Base-by-base conservation (phyloP, 2,888 invertebrate species). In the Sabatieria punctata region DNA sequence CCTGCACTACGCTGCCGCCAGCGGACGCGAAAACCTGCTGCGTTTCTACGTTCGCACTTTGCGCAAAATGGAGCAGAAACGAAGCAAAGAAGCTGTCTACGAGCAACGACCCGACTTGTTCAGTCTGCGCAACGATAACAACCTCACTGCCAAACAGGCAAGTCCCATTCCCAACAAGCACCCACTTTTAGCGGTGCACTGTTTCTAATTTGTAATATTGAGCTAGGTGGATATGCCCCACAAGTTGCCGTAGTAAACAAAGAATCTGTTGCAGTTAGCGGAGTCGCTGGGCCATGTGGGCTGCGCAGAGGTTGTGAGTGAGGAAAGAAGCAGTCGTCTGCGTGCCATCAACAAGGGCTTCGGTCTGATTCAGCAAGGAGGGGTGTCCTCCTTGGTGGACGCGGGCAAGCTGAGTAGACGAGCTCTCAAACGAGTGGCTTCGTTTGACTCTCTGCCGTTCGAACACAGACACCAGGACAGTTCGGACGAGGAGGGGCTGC, bases 331-430 rank as follows among this genome's bases (percentile, higher is more conserved):
- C 13, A 22, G 41, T 8, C 41, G 41, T 15, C 38, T 38, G 38
- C 11, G 19, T n/a, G 38, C 13, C 8, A 15, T 38, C n/a, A 11
- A 18, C 38, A 38, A 38, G 19, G 8, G 18, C 13, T 38, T 38
- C n/a, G 8, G 18, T 18, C 8, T 8, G 13, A 38, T 15, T 18
- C 13, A 18, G 13, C 38, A 40, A 4, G n/a, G 35, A 25, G 27
- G 24, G 18, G 2, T 46, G 56, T 1, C 58, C 63, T 15, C 54
- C 58, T n/a, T n/a, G n/a, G n/a, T n/a, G n/a, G n/a, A n/a, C n/a
- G n/a, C n/a, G n/a, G n/a, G n/a, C n/a, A n/a, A n/a, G n/a, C n/a
- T n/a, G n/a, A n/a, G n/a, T n/a, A n/a, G n/a, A n/a, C n/a, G n/a
- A n/a, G n/a, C n/a, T n/a, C n/a, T n/a, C n/a, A n/a, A n/a, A n/a